phyloP scores from a whole-genome alignment of 2,797 vertebrate species.

The Peromyscus aztecus region DNA sequence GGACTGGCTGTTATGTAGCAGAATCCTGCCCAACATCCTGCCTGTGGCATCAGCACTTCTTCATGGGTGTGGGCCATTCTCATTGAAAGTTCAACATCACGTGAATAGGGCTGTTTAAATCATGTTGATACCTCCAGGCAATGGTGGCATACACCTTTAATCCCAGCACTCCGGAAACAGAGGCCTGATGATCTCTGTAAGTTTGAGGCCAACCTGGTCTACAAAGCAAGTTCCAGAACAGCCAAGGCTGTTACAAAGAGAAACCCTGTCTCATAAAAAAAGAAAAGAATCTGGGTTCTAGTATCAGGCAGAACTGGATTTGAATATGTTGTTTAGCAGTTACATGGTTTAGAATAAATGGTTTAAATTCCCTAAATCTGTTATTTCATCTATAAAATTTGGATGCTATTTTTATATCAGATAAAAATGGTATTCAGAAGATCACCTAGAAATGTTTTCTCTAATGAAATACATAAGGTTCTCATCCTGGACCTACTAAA shows the following conservation, averaged over 20 bases:
- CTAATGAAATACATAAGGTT: slow-evolving; percentile 4
- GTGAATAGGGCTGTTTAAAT: neutral
- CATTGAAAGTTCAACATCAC: neutral
- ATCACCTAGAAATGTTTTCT: neutral
- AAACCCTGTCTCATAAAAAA: neutral
- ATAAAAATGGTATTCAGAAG: slow-evolving; percentile 58
- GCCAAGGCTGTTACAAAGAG: neutral
- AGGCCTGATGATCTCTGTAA: neutral
- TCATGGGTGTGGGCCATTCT: neutral
- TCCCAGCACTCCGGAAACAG: neutral
- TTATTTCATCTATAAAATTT: slow-evolving; percentile 62
- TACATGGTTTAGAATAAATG: slow-evolving; percentile 54
- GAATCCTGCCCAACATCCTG: neutral
- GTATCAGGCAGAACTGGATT: slow-evolving; percentile 44
- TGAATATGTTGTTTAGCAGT: slow-evolving; percentile 34
- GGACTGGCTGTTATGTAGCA: neutral
- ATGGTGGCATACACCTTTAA: neutral
- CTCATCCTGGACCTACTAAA: neutral
- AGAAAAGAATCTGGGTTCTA: slow-evolving; percentile 8
- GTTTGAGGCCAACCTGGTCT: neutral
- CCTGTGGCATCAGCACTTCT: neutral
- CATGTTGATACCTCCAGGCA: neutral
- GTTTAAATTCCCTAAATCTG: slow-evolving; percentile 52
- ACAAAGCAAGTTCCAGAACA: no score
- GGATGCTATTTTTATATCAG: slow-evolving; percentile 30